Evolutionary conservation across 2,888 invertebrate genomes (phyloP).

Genomic region (Temnothorax rugatulus): DNA sequence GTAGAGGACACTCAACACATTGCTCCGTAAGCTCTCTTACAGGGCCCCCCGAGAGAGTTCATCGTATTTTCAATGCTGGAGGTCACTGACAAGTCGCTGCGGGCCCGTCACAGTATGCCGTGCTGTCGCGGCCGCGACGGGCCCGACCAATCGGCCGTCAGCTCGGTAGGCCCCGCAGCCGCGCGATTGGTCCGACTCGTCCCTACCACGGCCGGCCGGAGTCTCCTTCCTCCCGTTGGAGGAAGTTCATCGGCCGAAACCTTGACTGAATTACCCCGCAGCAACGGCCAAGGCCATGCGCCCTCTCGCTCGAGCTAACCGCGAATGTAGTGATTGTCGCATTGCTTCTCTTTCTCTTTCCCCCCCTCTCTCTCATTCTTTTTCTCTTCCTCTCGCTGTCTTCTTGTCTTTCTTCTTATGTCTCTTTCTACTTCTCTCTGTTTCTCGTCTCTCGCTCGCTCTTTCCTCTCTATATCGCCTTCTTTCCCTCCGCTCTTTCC

Average conservation of each 20-base stretch:
- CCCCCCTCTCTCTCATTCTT: constrained; percentile 46
- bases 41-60: constrained; percentile 88
- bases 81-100: constrained; percentile 92
- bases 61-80: constrained; percentile 93
- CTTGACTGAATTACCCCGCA: constrained; percentile 94
- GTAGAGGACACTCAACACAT: constrained; percentile 84
- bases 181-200: constrained; percentile 69
- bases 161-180: constrained; percentile 78
- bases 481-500: constrained; percentile 33
- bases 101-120: constrained; percentile 83
- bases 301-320: constrained; percentile 79
- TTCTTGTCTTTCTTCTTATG: constrained; percentile 65
- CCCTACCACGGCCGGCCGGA: constrained; percentile 67
- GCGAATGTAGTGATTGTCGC: constrained; percentile 60
- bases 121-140: constrained; percentile 82
- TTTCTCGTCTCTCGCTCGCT: constrained; percentile 39
- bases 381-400: constrained; percentile 62
- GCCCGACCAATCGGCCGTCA: constrained; percentile 79
- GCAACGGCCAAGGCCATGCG: constrained; percentile 90
- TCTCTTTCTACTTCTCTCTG: constrained; percentile 62
- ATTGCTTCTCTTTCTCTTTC: constrained; percentile 56
- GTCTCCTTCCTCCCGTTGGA: constrained; percentile 79
- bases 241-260: constrained; percentile 94
- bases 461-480: constrained; percentile 48
- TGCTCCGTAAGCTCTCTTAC: constrained; percentile 84